A percentile compares a stretch with the other conserved stretches of the same genome.
These are phyloP conservation scores for Corydoras maculifer DNA, from an alignment of 2,113 vertebrate species.

Conservation along the genomic window DNA sequence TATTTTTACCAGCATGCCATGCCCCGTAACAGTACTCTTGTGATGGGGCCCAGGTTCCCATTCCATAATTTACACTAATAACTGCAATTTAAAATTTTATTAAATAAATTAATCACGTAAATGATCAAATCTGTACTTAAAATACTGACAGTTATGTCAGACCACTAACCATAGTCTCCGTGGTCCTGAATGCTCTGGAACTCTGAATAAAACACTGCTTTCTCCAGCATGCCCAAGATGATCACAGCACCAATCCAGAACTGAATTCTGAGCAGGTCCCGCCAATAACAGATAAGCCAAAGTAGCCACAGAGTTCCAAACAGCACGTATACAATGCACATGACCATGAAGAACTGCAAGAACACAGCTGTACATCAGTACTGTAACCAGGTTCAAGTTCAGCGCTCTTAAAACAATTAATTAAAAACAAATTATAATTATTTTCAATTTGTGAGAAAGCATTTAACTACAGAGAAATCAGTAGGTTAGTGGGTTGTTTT, in stretches of 20 bases:
- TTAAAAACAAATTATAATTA: too few species aligned
- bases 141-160: slow-evolving; percentile 8
- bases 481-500: not conserved
- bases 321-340: slow-evolving; percentile 80
- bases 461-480: too few species aligned
- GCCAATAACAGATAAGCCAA: slow-evolving; percentile 84
- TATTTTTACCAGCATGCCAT: too few species aligned
- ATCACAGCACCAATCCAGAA: slow-evolving; percentile 87
- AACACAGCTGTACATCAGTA: slow-evolving; percentile 4
- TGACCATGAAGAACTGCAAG: slow-evolving; percentile 74
- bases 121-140: too few species aligned
- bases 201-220: slow-evolving; percentile 81
- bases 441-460: too few species aligned
- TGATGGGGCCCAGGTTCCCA: too few species aligned
- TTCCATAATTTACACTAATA: too few species aligned
- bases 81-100: too few species aligned
- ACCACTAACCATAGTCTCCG: slow-evolving; percentile 18
- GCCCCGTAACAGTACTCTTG: too few species aligned
- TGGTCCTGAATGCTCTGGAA: slow-evolving; percentile 69
- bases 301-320: slow-evolving; percentile 77
- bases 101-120: too few species aligned
- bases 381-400: not conserved
- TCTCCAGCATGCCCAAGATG: slow-evolving; percentile 84
- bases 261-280: slow-evolving; percentile 81
- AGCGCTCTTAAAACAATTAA: not conserved